Base-by-base conservation (phyloP, 2,797 vertebrate species). In the Cynodonichthys magdalenae region DNA sequence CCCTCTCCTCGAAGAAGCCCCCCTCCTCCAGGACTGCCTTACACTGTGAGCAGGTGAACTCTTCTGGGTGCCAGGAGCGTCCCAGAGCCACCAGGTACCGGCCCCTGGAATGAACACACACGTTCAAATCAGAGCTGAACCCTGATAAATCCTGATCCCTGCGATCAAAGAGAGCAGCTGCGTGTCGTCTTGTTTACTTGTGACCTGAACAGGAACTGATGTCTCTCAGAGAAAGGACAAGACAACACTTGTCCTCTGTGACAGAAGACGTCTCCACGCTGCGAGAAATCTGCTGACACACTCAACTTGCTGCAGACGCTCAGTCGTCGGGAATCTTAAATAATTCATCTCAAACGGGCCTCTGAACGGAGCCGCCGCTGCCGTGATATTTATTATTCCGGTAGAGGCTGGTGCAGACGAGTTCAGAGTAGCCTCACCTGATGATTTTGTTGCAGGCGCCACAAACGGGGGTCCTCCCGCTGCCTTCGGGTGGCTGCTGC, bases 361-460 rank as follows among this genome's bases (percentile, higher is more conserved):
- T 70, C 55, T 69, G 31, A 61, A 59, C 74, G 50, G 69, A 53
- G 53, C 44, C 54, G 69, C 78, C 27, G 53, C 44, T 52, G 69
- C 78, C 27, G n/a, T 12, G 4, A n/a, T 46, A 3, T 24, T 24
- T 24, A 63, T 63, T 15, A 18, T 2, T 59, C 45, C 1, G 15
- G 1, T 9, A 7, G 24, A 48, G 42, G 59, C 57, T 64, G 20
- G 3, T 1, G 17, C 0, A 6, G 63, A 61, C 1, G 45, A 7
- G 5, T 46, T 14, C 8, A 1, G 27, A 17, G 53, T 20, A 0
- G 41, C 69, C 90, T 87, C 87, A 98, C 97, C 97, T 95, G 89
- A 99, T 99, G 90, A 99, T 94, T 89, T 98, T 99, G 93, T 94
- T 98, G 92, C 97, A 99, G 60, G 96, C 95, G 10, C 93, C 95